phyloP scores from a whole-genome alignment of 2,113 vertebrate genomes.

The Protobothrops mucrosquamatus region DNA sequence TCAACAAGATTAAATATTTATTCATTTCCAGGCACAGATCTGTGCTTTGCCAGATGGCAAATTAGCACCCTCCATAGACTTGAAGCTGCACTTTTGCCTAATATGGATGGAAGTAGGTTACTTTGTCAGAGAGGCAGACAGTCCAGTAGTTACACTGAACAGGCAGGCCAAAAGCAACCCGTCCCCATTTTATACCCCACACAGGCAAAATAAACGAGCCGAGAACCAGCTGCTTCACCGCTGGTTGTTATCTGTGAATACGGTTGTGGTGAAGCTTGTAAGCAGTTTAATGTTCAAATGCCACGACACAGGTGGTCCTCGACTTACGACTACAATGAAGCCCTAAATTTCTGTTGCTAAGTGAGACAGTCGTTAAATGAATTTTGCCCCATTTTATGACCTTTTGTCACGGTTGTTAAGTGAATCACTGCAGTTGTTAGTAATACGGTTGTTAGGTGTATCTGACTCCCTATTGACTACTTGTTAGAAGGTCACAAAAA shows the following conservation, averaged over 20 bases:
- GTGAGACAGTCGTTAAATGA: background rate
- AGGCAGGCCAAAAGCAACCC: too few species aligned
- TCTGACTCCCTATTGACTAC: background rate
- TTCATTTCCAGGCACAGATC: background rate
- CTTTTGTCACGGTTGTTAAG: background rate
- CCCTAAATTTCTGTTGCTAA: background rate
- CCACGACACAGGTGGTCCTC: background rate
- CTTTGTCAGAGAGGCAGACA: too few species aligned
- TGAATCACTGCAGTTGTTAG: background rate
- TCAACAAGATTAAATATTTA: conserved; percentile 9
- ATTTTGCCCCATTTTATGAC: background rate
- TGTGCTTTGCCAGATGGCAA: background rate
- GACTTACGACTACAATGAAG: background rate
- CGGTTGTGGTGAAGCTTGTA: background rate
- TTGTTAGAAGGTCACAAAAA: background rate
- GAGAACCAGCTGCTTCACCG: too few species aligned
- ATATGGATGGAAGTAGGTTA: background rate
- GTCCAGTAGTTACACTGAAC: background rate
- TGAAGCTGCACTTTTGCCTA: background rate
- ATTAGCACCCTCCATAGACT: background rate
- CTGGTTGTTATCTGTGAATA: background rate
- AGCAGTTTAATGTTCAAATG: background rate
- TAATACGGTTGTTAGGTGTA: background rate
- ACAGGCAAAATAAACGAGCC: background rate
- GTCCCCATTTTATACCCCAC: background rate